Evolutionary conservation across 2,113 vertebrate genomes (phyloP).

Genomic region (Cygnus buccinator): DNA sequence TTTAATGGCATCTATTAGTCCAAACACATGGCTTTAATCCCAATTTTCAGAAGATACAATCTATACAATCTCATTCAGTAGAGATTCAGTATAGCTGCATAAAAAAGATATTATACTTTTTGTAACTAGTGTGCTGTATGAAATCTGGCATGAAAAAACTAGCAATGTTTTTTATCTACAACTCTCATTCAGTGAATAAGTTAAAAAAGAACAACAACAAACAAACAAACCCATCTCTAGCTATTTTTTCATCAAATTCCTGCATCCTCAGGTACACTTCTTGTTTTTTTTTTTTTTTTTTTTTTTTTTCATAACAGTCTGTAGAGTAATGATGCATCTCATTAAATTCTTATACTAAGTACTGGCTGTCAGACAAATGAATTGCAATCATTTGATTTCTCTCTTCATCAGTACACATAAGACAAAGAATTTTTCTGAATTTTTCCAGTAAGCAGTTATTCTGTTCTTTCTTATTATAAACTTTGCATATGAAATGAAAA

Average conservation of each 20-base stretch:
- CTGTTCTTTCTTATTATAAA: neutral
- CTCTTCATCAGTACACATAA: neutral
- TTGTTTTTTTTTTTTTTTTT: neutral
- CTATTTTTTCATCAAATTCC: neutral
- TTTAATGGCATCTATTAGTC: neutral
- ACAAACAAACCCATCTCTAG: neutral
- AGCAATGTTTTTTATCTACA: neutral
- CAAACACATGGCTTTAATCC: neutral
- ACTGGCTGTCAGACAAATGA: neutral
- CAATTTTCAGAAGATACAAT: neutral
- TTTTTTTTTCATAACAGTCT: neutral
- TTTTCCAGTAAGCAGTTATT: neutral
- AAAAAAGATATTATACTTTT: neutral
- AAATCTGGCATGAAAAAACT: neutral
- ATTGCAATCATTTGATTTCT: neutral
- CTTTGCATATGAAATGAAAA: neutral
- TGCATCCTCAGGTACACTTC: neutral
- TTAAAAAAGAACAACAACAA: neutral
- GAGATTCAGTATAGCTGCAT: neutral
- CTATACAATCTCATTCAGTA: neutral
- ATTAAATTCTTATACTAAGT: neutral
- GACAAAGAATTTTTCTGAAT: neutral
- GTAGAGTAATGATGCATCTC: neutral
- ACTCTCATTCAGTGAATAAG: neutral
- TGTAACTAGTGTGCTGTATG: neutral